Evolutionary conservation across 92 coral and sea anemone genomes (phyloP).

Genomic region (Paramuricea clavata): DNA sequence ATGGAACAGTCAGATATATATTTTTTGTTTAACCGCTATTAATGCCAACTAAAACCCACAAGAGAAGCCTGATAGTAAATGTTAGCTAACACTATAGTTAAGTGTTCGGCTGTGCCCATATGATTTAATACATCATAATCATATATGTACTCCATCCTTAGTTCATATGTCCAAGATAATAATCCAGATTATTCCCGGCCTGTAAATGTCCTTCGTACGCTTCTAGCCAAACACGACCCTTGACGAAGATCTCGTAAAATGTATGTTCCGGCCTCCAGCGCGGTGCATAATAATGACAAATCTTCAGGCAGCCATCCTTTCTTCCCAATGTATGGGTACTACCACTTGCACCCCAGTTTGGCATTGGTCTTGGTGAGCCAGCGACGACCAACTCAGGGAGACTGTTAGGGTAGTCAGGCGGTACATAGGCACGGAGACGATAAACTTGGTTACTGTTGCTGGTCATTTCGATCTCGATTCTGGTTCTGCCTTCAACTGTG

Average conservation of each 20-base stretch:
- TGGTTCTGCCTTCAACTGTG: constrained; percentile 56
- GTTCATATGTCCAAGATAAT: constrained; percentile 50
- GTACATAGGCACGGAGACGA: constrained; percentile 73
- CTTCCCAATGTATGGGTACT: constrained; percentile 50
- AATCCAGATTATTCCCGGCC: constrained; percentile 49
- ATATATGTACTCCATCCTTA: no score
- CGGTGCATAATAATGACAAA: constrained; percentile 51
- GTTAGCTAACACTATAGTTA: no score
- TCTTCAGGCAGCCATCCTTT: constrained; percentile 51
- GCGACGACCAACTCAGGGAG: constrained; percentile 77
- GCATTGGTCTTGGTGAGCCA: constrained; percentile 50
- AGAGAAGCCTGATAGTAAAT: no score
- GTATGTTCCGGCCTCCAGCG: constrained; percentile 53
- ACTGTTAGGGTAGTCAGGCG: constrained; percentile 81
- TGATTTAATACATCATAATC: no score
- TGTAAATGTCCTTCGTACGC: constrained; percentile 53
- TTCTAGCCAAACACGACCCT: constrained; percentile 62
- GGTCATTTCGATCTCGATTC: constrained; percentile 74
- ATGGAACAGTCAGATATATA: no score
- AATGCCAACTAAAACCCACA: no score
- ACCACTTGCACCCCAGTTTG: constrained; percentile 31
- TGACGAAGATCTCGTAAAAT: constrained; percentile 56
- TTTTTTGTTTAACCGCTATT: no score
- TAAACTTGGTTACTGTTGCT: constrained; percentile 75
- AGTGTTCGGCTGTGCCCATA: no score